These are phyloP conservation scores for Drosophila pectinifera DNA, from an alignment of 1,140 invertebrate species.

Conservation along the genomic window DNA sequence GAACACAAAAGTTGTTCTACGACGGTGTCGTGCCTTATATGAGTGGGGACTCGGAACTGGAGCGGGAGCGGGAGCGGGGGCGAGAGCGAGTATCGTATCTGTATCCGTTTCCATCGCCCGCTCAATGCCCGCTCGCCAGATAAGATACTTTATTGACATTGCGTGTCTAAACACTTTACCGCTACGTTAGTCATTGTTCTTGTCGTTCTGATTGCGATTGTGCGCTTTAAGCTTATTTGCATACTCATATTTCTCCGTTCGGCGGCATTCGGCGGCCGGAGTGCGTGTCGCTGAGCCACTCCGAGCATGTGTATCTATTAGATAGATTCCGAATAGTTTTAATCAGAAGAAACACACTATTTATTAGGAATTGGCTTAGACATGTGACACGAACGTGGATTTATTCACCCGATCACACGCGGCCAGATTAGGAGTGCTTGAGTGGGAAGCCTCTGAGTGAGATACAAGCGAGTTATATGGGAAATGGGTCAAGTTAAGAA, in stretches of 20 bases:
- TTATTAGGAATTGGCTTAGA: conserved; percentile 49
- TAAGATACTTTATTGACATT: conserved; percentile 83
- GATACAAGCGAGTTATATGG: background rate
- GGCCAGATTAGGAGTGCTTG: conserved; percentile 14
- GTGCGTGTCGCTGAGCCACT: conserved; percentile 55
- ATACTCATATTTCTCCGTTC: conserved; percentile 76
- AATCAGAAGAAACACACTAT: conserved; percentile 54
- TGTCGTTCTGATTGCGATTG: conserved; percentile 77
- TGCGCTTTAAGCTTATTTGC: conserved; percentile 81
- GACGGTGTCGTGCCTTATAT: conserved; percentile 56
- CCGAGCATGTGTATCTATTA: conserved; percentile 56
- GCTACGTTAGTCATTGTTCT: conserved; percentile 73
- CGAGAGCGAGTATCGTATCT: conserved; percentile 44
- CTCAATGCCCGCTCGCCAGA: conserved; percentile 58
- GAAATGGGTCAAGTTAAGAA: conserved; percentile 7
- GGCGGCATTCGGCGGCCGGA: conserved; percentile 11
- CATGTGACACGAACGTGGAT: conserved; percentile 35
- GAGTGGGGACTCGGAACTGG: conserved; percentile 16
- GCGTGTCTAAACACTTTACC: conserved; percentile 82
- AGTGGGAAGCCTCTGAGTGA: conserved; percentile 9
- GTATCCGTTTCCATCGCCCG: conserved; percentile 69
- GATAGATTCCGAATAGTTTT: conserved; percentile 54
- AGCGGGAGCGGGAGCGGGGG: conserved; percentile 32
- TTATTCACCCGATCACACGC: conserved; percentile 30
- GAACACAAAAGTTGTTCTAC: conserved; percentile 28